A percentile compares a stretch with the other conserved stretches of the same genome.
Conservation (phyloP, 2,797 vertebrate genomes). For the Heteromormyrus szaboi region DNA sequence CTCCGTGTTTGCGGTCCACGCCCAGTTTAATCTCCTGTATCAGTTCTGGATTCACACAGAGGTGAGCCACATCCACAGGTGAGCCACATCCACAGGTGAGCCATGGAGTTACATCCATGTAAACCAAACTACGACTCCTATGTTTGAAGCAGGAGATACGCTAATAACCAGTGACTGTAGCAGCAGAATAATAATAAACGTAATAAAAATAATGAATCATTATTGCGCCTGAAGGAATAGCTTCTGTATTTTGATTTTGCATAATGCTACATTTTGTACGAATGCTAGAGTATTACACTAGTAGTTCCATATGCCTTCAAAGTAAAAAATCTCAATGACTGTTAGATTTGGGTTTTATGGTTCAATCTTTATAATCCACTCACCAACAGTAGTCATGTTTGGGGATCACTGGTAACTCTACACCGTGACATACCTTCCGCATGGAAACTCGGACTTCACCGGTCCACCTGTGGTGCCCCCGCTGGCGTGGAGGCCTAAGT, state of each 20-base stretch:
- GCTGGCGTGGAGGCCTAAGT: background rate
- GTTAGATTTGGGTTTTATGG: background rate
- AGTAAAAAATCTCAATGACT: background rate
- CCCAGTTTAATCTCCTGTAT: constrained; percentile 88
- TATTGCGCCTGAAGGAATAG: background rate
- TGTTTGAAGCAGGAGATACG: background rate
- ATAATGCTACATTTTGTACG: background rate
- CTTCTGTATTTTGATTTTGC: background rate
- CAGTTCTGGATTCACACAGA: constrained; percentile 90
- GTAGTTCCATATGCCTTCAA: background rate
- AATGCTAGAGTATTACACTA: background rate
- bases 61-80: constrained; percentile 56
- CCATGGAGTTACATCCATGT: background rate
- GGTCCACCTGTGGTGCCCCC: no score
- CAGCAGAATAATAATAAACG: background rate
- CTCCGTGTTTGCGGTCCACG: constrained; percentile 78
- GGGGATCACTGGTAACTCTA: background rate
- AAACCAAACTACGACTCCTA: background rate
- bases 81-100: constrained; percentile 29
- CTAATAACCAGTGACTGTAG: background rate
- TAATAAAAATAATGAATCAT: background rate
- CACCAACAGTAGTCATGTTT: background rate
- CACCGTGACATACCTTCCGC: background rate
- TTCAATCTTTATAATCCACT: background rate
- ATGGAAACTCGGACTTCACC: background rate